Evolutionary conservation across 2,888 invertebrate genomes (phyloP).

Genomic region (Linnaemya tessellans): DNA sequence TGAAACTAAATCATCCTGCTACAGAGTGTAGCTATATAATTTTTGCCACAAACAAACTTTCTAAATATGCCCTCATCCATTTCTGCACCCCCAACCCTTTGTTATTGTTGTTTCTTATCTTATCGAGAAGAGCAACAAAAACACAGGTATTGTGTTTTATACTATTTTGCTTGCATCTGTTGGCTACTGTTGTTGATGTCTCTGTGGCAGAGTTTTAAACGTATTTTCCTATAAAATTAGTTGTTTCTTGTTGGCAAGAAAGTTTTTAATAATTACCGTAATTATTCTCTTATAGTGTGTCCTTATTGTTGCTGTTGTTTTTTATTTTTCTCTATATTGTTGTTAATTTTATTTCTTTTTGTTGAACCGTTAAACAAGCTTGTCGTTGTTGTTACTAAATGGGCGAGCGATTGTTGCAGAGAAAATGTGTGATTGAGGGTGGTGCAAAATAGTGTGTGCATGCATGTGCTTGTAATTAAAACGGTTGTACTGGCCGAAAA

Average conservation of each 20-base stretch:
- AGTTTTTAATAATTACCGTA: constrained; percentile 72
- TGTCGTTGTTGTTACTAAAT: constrained; percentile 2
- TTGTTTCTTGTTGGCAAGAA: constrained; percentile 64
- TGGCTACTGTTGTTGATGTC: constrained; percentile 48
- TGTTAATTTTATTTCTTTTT: not conserved
- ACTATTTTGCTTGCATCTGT: not conserved
- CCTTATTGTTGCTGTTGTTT: constrained; percentile 49
- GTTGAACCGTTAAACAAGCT: constrained; percentile 35
- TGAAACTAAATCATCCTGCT: constrained; percentile 5
- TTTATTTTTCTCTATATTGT: constrained; percentile 25
- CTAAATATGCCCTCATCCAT: constrained; percentile 54
- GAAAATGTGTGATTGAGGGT: constrained; percentile 1
- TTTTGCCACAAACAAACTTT: constrained; percentile 61
- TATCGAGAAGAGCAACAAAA: constrained; percentile 10
- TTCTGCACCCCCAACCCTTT: constrained; percentile 33
- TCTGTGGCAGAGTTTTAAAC: constrained; percentile 67
- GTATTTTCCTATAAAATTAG: constrained; percentile 71
- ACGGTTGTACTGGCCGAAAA: constrained; percentile 19
- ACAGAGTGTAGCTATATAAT: constrained; percentile 45
- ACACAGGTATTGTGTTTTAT: constrained; percentile 45
- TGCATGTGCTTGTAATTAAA: constrained; percentile 24
- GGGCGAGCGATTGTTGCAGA: not conserved
- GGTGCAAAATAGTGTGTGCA: not conserved
- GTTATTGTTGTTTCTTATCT: constrained; percentile 30
- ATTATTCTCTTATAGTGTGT: constrained; percentile 69